phyloP scores from a whole-genome alignment of 92 coral and sea anemone species.

The Zoanthus gigantus region DNA sequence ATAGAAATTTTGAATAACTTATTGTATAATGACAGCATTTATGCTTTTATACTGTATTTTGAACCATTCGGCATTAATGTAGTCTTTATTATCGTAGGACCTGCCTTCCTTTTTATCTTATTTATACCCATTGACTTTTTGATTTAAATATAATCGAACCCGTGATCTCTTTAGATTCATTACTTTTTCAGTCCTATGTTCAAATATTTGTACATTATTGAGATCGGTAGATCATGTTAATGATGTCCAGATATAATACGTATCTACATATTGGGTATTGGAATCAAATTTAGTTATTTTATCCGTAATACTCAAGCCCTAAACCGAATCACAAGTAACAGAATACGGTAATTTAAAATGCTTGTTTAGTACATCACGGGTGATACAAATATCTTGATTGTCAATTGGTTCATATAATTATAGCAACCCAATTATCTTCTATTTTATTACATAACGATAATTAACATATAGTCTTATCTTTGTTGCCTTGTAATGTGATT shows the following conservation, averaged over 20 bases:
- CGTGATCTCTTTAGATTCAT: slow-evolving; percentile 5
- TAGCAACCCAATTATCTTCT: not conserved
- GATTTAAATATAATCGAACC: slow-evolving; percentile 24
- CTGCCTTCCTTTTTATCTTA: not conserved
- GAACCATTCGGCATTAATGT: slow-evolving; percentile 49
- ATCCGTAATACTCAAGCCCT: not conserved
- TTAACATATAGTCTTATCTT: not conserved
- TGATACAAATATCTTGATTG: no score
- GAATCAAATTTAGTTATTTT: not conserved
- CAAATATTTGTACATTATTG: slow-evolving; percentile 32
- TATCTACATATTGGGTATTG: slow-evolving; percentile 15
- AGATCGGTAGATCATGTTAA: slow-evolving; percentile 36
- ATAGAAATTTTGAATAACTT: slow-evolving; percentile 28
- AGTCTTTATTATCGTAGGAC: slow-evolving; percentile 1
- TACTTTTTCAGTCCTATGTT: not conserved
- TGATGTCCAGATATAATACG: slow-evolving; percentile 39
- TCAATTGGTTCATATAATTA: not conserved
- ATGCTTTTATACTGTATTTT: slow-evolving; percentile 38
- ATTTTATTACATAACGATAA: not conserved
- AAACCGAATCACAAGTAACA: not conserved
- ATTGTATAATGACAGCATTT: slow-evolving; percentile 37
- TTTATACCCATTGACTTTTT: not conserved
- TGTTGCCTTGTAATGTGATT: not conserved
- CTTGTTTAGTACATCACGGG: not conserved
- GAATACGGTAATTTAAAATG: not conserved